Base-by-base conservation (phyloP, 2,113 vertebrate species). In the Eira barbara region DNA sequence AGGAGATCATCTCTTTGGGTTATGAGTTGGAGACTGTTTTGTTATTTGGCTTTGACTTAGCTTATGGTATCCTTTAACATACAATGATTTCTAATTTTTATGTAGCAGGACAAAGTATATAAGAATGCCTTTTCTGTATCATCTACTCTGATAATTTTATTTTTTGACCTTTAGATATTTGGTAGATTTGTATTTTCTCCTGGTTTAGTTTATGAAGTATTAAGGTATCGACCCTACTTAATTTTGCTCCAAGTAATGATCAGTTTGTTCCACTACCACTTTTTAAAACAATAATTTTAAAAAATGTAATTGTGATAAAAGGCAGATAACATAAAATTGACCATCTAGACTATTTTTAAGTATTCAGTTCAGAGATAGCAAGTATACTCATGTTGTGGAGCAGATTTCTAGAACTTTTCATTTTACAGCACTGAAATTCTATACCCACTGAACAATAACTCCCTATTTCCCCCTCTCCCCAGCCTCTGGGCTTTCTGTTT, bases 211-310 rank as follows among this genome's bases (percentile, higher is more conserved):
- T 86, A 45, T 52, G 80, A 94, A 6, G 23, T 67, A 80, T 27
- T 21, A 85, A 80, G 34, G 1, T 83, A 82, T 31, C 20, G 1
- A 34, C 49, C 20, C 49, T 83, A 39, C 10, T 93, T 96, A 61
- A 76, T 93, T 93, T 95, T 84, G 11, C 83, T 80, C n/a, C 94
- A 97, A 25, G 49, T 86, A 76, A 92, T 89, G 34, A 94, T 31
- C 34, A 61, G 49, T 71, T 71, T 82, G 17, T 5, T 23, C 29
- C 14, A 91, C n/a, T 25, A 84, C 11, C 15, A 93, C n/a, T 74
- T 74, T 79, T 36, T 21, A 34, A 39, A 55, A 86, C 52, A 71
- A 71, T 55, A 49, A 47, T 79, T 65, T 15, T 4, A 29, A 29
- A 63, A 61, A 92, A 59, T 15, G 59, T 17, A 83, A 45, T 45